These are phyloP conservation scores for Drosophila mulleri DNA, from an alignment of 2,888 invertebrate species.

Conservation along the genomic window DNA sequence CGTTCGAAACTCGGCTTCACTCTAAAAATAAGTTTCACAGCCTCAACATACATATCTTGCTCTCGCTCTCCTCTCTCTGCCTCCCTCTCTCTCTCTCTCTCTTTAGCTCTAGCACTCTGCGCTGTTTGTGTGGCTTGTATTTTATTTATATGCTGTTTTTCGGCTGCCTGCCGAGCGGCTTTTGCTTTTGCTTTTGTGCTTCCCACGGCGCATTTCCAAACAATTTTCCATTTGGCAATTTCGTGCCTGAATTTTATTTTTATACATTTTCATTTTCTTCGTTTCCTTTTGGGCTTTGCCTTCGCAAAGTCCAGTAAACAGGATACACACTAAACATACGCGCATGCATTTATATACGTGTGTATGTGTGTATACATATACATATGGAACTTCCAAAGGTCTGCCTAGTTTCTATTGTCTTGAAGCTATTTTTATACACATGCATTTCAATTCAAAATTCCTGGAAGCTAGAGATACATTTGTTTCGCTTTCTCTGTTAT, in stretches of 20 bases:
- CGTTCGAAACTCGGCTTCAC: slow-evolving; percentile 41
- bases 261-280: slow-evolving; percentile 48
- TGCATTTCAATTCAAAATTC: slow-evolving; percentile 47
- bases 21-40: slow-evolving; percentile 72
- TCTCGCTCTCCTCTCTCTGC: background rate
- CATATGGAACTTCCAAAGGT: slow-evolving; percentile 51
- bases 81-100: background rate
- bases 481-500: background rate
- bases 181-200: slow-evolving; percentile 61
- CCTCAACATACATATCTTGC: background rate
- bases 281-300: slow-evolving; percentile 73
- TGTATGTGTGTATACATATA: background rate
- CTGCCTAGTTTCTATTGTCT: slow-evolving; percentile 27
- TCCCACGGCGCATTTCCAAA: slow-evolving; percentile 69
- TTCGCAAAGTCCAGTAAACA: slow-evolving; percentile 65
- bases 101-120: slow-evolving; percentile 6
- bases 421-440: slow-evolving; percentile 56
- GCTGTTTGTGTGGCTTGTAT: slow-evolving; percentile 12
- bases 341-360: background rate
- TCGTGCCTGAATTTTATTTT: slow-evolving; percentile 50
- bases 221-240: slow-evolving; percentile 54
- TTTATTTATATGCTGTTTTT: slow-evolving; percentile 26
- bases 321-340: slow-evolving; percentile 36
- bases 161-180: slow-evolving; percentile 58
- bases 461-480: slow-evolving; percentile 41